A percentile compares a stretch with the other conserved stretches of the same genome.
Conservation (phyloP, 2,113 vertebrate species). For the Tautogolabrus adspersus region DNA sequence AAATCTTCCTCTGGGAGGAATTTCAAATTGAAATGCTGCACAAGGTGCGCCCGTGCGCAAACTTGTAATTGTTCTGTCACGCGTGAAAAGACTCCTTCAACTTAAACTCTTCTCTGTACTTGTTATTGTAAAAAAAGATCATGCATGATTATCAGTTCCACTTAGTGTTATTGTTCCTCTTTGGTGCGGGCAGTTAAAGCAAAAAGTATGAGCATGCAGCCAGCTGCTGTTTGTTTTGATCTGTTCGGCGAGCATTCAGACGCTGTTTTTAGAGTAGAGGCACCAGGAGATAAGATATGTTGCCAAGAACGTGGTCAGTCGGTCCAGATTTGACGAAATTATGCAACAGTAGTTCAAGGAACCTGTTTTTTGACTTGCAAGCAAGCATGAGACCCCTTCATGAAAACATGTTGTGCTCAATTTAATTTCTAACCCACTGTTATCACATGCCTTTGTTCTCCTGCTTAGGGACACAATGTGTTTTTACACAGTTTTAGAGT, state of each 20-base stretch:
- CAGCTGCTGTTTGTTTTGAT: slow-evolving; percentile 61
- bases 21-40: slow-evolving; percentile 48
- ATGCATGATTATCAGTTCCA: not conserved
- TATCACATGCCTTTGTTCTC: slow-evolving; percentile 24
- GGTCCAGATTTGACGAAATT: slow-evolving; percentile 43
- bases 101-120: not conserved
- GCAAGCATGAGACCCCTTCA: slow-evolving; percentile 9
- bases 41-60: slow-evolving; percentile 6
- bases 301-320: slow-evolving; percentile 49
- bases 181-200: slow-evolving; percentile 30
- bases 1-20: slow-evolving; percentile 48
- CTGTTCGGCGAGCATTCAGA: slow-evolving; percentile 14
- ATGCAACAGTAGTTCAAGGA: slow-evolving; percentile 56
- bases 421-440: slow-evolving; percentile 36
- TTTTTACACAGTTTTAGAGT: slow-evolving; percentile 4
- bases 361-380: slow-evolving; percentile 40
- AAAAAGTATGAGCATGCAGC: slow-evolving; percentile 21
- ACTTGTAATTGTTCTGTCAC: slow-evolving; percentile 15
- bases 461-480: not conserved
- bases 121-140: slow-evolving; percentile 11
- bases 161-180: slow-evolving; percentile 27
- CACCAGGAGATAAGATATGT: slow-evolving; percentile 60
- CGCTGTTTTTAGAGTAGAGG: slow-evolving; percentile 42
- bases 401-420: slow-evolving; percentile 65
- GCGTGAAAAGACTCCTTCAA: slow-evolving; percentile 20